phyloP scores from a whole-genome alignment of 2,797 vertebrate species.

The Epinephelus coioides region DNA sequence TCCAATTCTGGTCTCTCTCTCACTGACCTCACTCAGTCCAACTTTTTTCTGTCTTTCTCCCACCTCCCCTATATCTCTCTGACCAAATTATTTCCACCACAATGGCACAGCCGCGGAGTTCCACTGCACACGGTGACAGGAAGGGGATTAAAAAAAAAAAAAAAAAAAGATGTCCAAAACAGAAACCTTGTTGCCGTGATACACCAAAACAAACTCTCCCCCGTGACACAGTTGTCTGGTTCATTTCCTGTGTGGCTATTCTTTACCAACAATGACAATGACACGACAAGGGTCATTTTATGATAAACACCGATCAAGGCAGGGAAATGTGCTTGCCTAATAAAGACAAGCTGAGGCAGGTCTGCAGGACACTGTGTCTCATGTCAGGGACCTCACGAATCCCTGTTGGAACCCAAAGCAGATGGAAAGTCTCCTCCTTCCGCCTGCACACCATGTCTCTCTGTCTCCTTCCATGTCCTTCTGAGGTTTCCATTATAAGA shows the following conservation, averaged over 20 bases:
- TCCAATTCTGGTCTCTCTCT: constrained; percentile 57
- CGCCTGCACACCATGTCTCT: constrained; percentile 50
- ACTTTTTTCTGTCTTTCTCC: constrained; percentile 25
- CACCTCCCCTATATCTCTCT: constrained; percentile 29
- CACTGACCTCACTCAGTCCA: constrained; percentile 56
- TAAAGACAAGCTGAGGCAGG: constrained; percentile 44
- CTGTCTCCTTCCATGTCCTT: constrained; percentile 49
- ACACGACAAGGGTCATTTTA: constrained; percentile 45
- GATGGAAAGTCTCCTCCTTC: constrained; percentile 65
- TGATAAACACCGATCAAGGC: constrained; percentile 39
- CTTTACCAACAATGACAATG: constrained; percentile 44
- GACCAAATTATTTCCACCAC: constrained; percentile 69
- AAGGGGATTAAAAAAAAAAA: constrained; percentile 31
- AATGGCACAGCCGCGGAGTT: constrained; percentile 31
- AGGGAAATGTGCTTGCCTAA: constrained; percentile 37
- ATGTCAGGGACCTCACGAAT: constrained; percentile 49
- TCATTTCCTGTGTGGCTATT: constrained; percentile 54
- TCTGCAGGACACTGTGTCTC: constrained; percentile 20
- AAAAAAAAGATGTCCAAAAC: constrained; percentile 68
- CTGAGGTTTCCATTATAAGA: constrained; percentile 76
- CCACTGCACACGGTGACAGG: constrained; percentile 43
- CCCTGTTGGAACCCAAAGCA: constrained; percentile 33
- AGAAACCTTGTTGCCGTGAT: constrained; percentile 80
- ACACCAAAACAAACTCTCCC: constrained; percentile 80
- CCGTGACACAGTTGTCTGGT: constrained; percentile 58